These are phyloP conservation scores for Charaxes varanes DNA, from an alignment of 1,140 invertebrate genomes.

Conservation along the genomic window DNA sequence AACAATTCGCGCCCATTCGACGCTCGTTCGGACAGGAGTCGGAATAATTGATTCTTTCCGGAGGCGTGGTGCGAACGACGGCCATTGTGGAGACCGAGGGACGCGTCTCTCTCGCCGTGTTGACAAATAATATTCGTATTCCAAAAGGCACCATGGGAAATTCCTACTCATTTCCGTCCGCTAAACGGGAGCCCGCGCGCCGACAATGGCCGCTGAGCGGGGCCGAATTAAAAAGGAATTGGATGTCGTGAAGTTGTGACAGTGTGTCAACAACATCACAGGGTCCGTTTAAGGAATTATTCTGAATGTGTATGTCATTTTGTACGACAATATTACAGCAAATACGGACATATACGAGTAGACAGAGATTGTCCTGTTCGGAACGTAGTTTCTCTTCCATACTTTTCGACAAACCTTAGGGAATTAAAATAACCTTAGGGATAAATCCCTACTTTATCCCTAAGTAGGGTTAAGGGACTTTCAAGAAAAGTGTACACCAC, in stretches of 20 bases:
- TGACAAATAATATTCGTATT: slow-evolving; percentile 67
- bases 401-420: too few relatives aligned
- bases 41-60: slow-evolving; percentile 73
- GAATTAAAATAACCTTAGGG: too few relatives aligned
- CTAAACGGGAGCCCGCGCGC: slow-evolving; percentile 55
- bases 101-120: too few relatives aligned
- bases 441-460: too few relatives aligned
- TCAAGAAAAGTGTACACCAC: too few relatives aligned
- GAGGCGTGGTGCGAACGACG: slow-evolving; percentile 44
- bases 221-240: slow-evolving; percentile 63
- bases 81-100: slow-evolving; percentile 47
- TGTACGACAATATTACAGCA: too few relatives aligned
- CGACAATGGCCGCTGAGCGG: slow-evolving; percentile 49
- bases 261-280: slow-evolving; percentile 44
- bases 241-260: slow-evolving; percentile 57
- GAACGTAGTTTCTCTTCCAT: too few relatives aligned
- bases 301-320: too few relatives aligned
- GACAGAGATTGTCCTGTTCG: too few relatives aligned
- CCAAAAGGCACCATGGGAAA: slow-evolving; percentile 55
- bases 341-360: too few relatives aligned
- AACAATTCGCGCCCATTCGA: slow-evolving; percentile 70
- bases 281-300: too few relatives aligned
- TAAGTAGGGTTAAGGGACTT: too few relatives aligned
- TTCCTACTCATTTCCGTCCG: slow-evolving; percentile 65
- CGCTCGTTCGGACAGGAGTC: slow-evolving; percentile 50